phyloP scores from a whole-genome alignment of 2,888 invertebrate genomes.

The Flexamia atlantica region DNA sequence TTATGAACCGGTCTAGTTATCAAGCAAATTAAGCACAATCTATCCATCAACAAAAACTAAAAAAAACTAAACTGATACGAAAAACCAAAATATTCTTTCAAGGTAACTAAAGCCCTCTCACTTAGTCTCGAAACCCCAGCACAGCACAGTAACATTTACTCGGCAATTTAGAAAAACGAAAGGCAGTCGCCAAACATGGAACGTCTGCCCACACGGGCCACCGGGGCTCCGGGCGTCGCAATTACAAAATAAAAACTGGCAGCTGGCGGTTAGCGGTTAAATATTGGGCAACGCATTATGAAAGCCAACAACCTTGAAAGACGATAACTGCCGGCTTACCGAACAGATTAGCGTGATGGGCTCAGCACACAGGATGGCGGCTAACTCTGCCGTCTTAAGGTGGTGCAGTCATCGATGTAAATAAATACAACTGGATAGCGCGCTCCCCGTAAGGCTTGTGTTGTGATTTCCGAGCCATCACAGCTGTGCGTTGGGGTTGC shows the following conservation, averaged over 20 bases:
- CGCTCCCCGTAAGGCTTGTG: too few species aligned
- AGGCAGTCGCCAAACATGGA: constrained; percentile 5
- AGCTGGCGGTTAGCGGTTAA: constrained; percentile 18
- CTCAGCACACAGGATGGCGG: too few species aligned
- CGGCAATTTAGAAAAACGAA: constrained; percentile 28
- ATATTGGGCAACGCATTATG: constrained; percentile 23
- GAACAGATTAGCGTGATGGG: too few species aligned
- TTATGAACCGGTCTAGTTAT: too few species aligned
- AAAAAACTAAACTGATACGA: too few species aligned
- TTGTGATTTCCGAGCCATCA: too few species aligned
- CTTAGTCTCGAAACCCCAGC: background rate
- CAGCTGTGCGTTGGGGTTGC: too few species aligned
- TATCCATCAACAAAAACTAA: too few species aligned
- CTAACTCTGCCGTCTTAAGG: too few species aligned
- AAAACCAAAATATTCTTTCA: background rate
- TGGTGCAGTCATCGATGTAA: too few species aligned
- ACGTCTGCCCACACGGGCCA: background rate
- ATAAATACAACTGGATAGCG: too few species aligned
- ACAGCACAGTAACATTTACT: background rate
- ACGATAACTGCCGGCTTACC: constrained; percentile 13
- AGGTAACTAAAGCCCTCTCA: background rate
- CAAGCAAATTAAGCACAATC: too few species aligned
- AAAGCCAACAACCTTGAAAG: constrained; percentile 14
- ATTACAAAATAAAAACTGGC: constrained; percentile 33
- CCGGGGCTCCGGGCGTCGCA: background rate